phyloP scores from a whole-genome alignment of 92 coral and sea anemone species.

The Paramuricea clavata region DNA sequence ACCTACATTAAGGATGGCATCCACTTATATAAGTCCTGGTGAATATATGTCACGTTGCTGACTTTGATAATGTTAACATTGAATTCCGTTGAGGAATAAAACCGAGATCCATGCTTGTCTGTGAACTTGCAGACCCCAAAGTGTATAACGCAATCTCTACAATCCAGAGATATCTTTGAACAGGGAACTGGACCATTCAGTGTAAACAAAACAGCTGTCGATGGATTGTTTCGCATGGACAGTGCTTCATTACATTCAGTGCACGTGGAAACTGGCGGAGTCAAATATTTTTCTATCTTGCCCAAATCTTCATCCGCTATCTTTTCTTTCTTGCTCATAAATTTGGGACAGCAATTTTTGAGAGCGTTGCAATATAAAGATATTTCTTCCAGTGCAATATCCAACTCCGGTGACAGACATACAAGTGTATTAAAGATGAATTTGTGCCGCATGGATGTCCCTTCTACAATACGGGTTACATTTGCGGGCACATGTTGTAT shows the following conservation, averaged over 20 bases:
- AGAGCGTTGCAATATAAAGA: too few species aligned
- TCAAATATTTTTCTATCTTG: slow-evolving; percentile 17
- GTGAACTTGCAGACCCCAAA: slow-evolving; percentile 47
- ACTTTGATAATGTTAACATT: slow-evolving; percentile 42
- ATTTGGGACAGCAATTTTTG: too few species aligned
- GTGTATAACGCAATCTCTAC: slow-evolving; percentile 41
- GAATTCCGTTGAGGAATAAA: slow-evolving; percentile 6
- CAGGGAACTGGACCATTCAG: slow-evolving; percentile 55
- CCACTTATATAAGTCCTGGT: slow-evolving; percentile 51
- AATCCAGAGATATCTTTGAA: slow-evolving; percentile 56
- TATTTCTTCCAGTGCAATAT: too few species aligned
- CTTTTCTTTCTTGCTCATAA: too few species aligned
- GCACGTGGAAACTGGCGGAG: slow-evolving; percentile 52
- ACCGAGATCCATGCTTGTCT: slow-evolving; percentile 44
- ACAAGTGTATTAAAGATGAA: too few species aligned
- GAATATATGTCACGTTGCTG: slow-evolving; percentile 57
- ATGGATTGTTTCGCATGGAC: slow-evolving; percentile 61
- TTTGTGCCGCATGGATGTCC: too few species aligned
- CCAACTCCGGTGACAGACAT: too few species aligned
- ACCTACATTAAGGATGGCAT: slow-evolving; percentile 55
- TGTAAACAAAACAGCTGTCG: slow-evolving; percentile 48
- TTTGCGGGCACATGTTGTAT: too few species aligned
- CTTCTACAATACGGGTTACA: too few species aligned
- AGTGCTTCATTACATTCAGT: slow-evolving; percentile 28
- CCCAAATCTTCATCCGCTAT: background rate